These are phyloP conservation scores for Cladopsammia gracilis DNA, from an alignment of 64 coral and sea anemone genomes.

Conservation along the genomic window DNA sequence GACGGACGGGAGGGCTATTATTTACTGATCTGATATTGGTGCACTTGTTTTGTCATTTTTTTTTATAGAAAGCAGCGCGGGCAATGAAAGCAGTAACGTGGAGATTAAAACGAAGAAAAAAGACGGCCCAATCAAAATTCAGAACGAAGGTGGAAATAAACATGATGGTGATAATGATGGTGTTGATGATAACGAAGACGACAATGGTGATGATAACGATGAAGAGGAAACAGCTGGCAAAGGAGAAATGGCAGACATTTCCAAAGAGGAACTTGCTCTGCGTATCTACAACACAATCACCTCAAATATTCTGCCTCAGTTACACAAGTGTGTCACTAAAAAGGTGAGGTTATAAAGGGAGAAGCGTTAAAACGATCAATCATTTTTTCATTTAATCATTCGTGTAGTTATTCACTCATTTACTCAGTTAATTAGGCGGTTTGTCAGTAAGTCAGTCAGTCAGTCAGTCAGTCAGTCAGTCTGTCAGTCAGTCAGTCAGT, in stretches of 20 bases:
- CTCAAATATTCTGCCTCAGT: conserved; percentile 80
- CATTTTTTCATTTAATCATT: no score
- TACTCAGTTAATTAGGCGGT: no score
- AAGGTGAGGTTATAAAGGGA: conserved; percentile 66
- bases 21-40: no score
- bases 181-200: conserved; percentile 13
- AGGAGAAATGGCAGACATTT: neutral
- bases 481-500: no score
- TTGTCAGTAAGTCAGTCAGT: no score
- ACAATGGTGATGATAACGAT: conserved; percentile 51
- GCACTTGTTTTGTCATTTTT: neutral
- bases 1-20: no score
- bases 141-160: neutral
- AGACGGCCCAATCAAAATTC: neutral
- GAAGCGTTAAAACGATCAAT: no score
- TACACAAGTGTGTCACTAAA: conserved; percentile 86
- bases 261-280: conserved; percentile 44
- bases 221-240: conserved; percentile 3
- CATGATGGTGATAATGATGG: neutral
- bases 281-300: conserved; percentile 85
- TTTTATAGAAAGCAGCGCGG: neutral
- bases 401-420: no score
- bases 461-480: no score
- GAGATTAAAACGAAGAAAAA: neutral
- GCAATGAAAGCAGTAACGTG: neutral